These are phyloP conservation scores for Phylloscopus trochilus DNA, from an alignment of 2,113 vertebrate genomes.

Conservation along the genomic window DNA sequence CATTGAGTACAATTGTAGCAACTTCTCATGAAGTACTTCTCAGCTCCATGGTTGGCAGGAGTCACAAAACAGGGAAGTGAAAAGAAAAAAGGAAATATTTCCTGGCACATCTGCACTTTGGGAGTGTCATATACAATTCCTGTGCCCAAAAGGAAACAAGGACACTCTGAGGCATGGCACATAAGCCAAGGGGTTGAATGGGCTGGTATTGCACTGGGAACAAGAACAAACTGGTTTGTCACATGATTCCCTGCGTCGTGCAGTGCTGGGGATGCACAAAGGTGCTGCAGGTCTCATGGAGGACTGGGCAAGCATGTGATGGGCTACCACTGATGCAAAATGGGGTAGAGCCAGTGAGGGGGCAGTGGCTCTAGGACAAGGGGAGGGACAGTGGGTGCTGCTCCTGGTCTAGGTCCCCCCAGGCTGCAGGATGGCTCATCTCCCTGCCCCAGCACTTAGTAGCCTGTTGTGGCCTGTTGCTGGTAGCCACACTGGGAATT, in stretches of 20 bases:
- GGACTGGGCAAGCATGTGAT: background rate
- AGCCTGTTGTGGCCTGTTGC: background rate
- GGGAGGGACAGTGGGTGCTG: background rate
- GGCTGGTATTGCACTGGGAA: background rate
- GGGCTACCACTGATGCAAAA: background rate
- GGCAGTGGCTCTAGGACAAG: background rate
- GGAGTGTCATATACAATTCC: background rate
- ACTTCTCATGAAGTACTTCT: background rate
- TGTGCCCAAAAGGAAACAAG: background rate
- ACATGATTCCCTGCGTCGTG: accelerated
- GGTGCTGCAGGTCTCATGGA: accelerated
- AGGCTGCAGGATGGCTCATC: background rate
- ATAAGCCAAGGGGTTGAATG: background rate
- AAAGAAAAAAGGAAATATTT: background rate
- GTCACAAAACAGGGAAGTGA: background rate
- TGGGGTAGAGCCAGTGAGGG: background rate
- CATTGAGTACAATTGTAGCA: background rate
- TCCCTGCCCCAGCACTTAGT: background rate
- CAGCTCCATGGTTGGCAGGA: background rate
- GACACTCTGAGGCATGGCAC: background rate
- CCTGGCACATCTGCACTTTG: too few species aligned
- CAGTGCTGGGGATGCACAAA: background rate
- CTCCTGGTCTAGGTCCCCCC: background rate
- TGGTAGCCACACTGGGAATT: background rate
- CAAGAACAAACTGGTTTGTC: background rate